phyloP scores from a whole-genome alignment of 2,113 vertebrate species.

The Sus scrofa region DNA sequence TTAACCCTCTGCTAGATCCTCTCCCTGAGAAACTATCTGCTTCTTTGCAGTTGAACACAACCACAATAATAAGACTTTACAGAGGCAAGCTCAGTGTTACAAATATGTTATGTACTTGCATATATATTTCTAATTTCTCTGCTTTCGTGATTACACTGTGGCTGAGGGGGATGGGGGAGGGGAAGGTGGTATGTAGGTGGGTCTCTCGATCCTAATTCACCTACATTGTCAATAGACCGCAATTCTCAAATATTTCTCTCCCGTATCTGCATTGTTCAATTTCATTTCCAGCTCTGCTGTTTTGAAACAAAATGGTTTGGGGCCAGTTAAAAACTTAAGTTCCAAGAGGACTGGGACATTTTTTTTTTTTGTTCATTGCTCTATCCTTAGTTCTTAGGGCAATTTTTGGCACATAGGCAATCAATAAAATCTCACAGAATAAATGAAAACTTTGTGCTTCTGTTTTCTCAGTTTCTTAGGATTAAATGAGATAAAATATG shows the following conservation, averaged over 20 bases:
- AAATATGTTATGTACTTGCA: slow-evolving; percentile 3
- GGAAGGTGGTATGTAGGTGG: not conserved
- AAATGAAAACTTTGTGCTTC: not conserved
- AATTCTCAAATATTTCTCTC: not conserved
- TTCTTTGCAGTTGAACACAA: slow-evolving; percentile 17
- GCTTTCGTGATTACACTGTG: not conserved
- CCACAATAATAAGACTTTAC: not conserved
- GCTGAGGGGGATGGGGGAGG: not conserved
- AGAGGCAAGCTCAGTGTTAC: not conserved
- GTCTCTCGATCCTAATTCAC: not conserved
- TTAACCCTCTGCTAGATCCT: not conserved
- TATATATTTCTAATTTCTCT: not conserved
- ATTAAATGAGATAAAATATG: slow-evolving; percentile 7
- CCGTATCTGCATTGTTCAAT: not conserved
- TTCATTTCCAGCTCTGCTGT: not conserved
- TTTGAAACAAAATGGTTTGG: slow-evolving; percentile 31
- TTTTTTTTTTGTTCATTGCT: slow-evolving; percentile 6
- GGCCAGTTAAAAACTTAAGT: slow-evolving; percentile 1
- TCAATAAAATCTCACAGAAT: not conserved
- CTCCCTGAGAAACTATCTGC: not conserved
- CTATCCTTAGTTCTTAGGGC: not conserved
- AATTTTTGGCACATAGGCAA: slow-evolving; percentile 12
- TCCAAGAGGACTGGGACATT: not conserved
- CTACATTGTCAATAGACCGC: not conserved
- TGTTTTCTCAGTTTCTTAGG: not conserved